phyloP scores from a whole-genome alignment of 2,113 vertebrate species.

The Furnarius figulus region DNA sequence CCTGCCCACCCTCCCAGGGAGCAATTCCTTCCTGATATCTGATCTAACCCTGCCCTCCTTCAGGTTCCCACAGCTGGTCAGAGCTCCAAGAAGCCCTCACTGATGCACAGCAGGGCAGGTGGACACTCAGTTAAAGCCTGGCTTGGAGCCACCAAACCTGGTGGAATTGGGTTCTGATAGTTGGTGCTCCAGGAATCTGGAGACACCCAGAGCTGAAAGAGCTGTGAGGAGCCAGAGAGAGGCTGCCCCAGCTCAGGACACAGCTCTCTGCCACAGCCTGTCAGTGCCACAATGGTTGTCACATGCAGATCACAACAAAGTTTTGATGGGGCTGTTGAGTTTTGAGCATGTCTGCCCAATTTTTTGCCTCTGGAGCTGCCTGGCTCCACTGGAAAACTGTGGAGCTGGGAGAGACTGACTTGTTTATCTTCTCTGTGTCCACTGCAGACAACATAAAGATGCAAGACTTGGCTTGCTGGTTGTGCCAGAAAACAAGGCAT shows the following conservation, averaged over 20 bases:
- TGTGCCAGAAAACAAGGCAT: not conserved
- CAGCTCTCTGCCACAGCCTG: not conserved
- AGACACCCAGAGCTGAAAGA: not conserved
- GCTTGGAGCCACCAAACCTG: not conserved
- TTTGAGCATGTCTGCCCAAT: rapidly evolving
- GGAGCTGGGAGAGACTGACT: not conserved
- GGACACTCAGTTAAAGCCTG: not conserved
- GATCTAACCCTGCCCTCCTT: rapidly evolving
- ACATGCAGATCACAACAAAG: not conserved
- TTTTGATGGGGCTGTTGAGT: not conserved
- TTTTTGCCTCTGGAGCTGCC: not conserved
- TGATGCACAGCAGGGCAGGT: not conserved
- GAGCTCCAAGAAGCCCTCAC: not conserved
- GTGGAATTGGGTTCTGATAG: not conserved
- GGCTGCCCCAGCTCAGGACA: not conserved
- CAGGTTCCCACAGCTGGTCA: not conserved
- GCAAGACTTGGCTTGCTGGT: not conserved
- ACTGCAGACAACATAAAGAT: not conserved
- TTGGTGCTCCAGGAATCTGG: not conserved
- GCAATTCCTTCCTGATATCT: rapidly evolving
- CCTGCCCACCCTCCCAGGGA: rapidly evolving
- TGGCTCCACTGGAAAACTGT: not conserved
- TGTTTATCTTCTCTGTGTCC: not conserved
- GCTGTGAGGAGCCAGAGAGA: not conserved
- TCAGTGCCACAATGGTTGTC: not conserved